These are phyloP conservation scores for Bos javanicus DNA, from an alignment of 2,113 vertebrate species.

Conservation along the genomic window DNA sequence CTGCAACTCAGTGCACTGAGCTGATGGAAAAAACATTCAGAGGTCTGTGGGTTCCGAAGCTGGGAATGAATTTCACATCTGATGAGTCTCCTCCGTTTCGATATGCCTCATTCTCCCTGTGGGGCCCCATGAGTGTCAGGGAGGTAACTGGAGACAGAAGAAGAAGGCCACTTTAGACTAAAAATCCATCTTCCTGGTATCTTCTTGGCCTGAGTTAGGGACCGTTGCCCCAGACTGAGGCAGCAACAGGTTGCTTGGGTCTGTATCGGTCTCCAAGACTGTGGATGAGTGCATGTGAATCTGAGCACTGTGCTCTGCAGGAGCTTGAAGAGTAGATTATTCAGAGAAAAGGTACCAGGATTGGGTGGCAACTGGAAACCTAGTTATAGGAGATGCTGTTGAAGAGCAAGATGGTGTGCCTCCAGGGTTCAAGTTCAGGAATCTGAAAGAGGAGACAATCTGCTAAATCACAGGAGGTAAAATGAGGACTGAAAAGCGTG, in stretches of 20 bases:
- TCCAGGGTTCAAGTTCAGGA: not conserved
- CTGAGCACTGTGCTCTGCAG: not conserved
- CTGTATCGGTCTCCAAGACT: not conserved
- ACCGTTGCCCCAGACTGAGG: not conserved
- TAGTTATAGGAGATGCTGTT: not conserved
- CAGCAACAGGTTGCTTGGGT: not conserved
- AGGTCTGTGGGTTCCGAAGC: constrained; percentile 56
- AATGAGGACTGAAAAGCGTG: not conserved
- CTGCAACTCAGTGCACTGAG: constrained; percentile 53
- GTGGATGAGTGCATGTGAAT: not conserved
- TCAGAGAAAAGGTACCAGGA: not conserved
- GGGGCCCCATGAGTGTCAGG: not conserved
- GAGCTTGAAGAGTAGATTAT: too few species aligned
- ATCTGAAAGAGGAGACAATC: not conserved
- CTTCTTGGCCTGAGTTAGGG: not conserved
- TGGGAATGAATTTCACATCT: constrained; percentile 50
- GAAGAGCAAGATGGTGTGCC: not conserved
- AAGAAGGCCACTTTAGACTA: not conserved
- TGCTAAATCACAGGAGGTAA: not conserved
- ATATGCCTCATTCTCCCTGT: not conserved
- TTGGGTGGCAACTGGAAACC: not conserved
- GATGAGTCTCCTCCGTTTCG: not conserved
- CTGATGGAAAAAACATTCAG: constrained; percentile 45
- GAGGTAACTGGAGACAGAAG: not conserved
- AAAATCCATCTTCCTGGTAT: not conserved